Base-by-base conservation (phyloP, 2,797 vertebrate genomes). In the Tragopan temminckii region DNA sequence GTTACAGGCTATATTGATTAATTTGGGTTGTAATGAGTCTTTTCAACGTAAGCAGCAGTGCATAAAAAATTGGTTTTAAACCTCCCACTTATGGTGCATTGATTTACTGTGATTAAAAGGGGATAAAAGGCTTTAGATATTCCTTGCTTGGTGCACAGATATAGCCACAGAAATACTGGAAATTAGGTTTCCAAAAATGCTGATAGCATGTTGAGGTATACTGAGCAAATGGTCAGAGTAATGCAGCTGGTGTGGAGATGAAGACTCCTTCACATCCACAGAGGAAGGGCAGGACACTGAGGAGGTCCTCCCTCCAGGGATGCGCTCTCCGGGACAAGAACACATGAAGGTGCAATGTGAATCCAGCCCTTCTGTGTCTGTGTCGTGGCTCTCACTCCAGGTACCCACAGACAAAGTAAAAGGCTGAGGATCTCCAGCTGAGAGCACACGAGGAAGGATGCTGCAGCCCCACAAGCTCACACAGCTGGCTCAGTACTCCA, bases 101-200 rank as follows among this genome's bases (percentile, higher is more conserved):
- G 96, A 96, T 94, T 89, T 27, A 57, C 13, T 80, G 87, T 88
- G 94, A 93, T 93, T 94, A 93, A 93, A 94, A 85, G 91, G 53
- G 90, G 79, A 43, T 89, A 20, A 35, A 78, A 67, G 76, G 40
- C 31, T 92, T 91, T 33, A 87, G 94, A 50, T 85, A 27, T 29
- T 85, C 2, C 3, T 62, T 86, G 90, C 82, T 74, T 71, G 38
- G 29, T 55, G 62, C 75, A 62, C 76, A 53, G 90, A 13, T 46
- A 75, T 11, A 20, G 5, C 29, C 63, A 61, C 43, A 10, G 52
- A 63, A 75, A 55, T 11, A 14, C 3, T 27, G 64, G 40, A 40
- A 67, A 35, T 42, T 29, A 64, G 38, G 15, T 16, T 59, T 70
- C 43, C 23, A 5, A 21, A 87, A 69, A 27, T 13, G 48, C 72